Evolutionary conservation across 2,888 invertebrate genomes (phyloP), one percentile per base, ranked within the genome.

Genomic region (Andrena camellia): DNA sequence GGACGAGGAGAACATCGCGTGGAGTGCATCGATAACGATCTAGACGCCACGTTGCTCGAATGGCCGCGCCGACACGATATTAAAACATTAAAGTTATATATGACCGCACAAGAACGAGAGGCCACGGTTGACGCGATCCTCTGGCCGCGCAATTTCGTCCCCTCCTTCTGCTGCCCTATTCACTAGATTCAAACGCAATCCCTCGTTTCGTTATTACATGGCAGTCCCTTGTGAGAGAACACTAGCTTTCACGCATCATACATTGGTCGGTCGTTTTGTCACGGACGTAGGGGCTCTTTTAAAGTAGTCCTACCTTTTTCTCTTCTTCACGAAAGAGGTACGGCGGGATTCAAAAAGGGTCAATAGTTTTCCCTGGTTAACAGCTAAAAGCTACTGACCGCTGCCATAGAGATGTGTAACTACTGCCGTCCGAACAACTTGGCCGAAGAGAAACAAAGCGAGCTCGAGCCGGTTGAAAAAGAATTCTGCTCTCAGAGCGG

Each of bases 41-140:
- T 74, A 75, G 92, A 92, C 93, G 88, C 93, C 93, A 90, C 90
- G 85, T 93, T 93, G 92, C 91, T 90, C 90, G 89, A 93, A 93
- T 92, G 93, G 92, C 92, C 92, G 86, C 88, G 85, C 85, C 90
- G 92, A 93, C 93, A 92, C 93, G 93, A 93, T 93, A 93, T 93
- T 93, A 93, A 93, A 93, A 93, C 93, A 93, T 93, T 93, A 93
- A 93, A 93, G 92, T 93, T 93, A 93, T 91, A 91, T 93, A 93
- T 92, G 84, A 91, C 82, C 89, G 83, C 77, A 88, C 85, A 60
- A 59, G 70, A 71, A 66, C 57, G 73, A 84, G 80, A 83, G 82
- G 82, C 79, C 84, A 77, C 80, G 86, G 81, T 92, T 91, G 91
- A 92, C 92, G 90, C 90, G 86, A 85, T 90, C 88, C 89, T 88